phyloP scores from a whole-genome alignment of 2,113 vertebrate genomes.

The Rousettus leschenaultii region DNA sequence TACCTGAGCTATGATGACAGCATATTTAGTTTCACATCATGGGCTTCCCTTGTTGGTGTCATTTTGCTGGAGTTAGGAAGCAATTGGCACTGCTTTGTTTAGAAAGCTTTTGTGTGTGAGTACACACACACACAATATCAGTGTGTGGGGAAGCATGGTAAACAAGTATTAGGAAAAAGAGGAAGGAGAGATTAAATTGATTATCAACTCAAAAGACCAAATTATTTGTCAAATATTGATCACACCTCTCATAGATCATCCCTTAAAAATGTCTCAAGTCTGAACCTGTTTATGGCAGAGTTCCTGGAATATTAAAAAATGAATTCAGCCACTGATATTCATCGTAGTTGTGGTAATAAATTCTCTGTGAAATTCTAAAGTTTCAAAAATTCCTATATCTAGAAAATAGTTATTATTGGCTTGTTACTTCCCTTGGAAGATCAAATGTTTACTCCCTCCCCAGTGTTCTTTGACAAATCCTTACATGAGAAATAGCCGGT shows the following conservation, averaged over 20 bases:
- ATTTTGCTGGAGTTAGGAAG: not conserved
- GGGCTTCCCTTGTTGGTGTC: not conserved
- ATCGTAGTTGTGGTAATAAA: not conserved
- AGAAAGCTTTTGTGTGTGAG: not conserved
- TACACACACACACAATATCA: not conserved
- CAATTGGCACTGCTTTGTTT: not conserved
- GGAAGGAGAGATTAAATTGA: not conserved
- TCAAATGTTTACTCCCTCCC: not conserved
- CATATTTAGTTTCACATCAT: not conserved
- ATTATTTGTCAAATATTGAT: not conserved
- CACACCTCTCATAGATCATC: not conserved
- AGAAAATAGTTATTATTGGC: not conserved
- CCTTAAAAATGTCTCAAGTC: not conserved
- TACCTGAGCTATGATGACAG: not conserved
- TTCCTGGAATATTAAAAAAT: conserved; percentile 8
- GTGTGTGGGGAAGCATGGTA: not conserved
- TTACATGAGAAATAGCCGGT: conserved; percentile 62
- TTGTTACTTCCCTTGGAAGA: not conserved
- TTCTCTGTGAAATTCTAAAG: not conserved
- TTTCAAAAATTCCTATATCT: not conserved
- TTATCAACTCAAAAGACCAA: not conserved
- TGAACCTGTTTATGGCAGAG: not conserved
- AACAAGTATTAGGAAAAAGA: not conserved
- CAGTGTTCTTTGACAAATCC: not conserved
- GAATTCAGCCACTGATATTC: not conserved